Conservation (phyloP, 2,113 vertebrate genomes). For the Pionites leucogaster region DNA sequence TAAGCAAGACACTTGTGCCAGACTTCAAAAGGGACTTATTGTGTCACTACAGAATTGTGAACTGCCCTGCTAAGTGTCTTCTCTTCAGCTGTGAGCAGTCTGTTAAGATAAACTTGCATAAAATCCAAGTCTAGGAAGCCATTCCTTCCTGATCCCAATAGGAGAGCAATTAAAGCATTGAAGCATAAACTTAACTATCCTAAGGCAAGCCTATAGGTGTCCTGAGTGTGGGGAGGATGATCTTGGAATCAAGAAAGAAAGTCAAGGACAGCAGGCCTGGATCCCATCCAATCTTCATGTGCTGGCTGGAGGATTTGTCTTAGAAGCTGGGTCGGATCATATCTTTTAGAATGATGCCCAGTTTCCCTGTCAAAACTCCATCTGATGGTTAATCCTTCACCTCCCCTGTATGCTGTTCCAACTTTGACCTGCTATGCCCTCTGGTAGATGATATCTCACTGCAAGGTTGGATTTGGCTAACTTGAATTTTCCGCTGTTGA, state of each 20-base stretch:
- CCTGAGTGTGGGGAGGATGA: not conserved
- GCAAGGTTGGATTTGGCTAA: not conserved
- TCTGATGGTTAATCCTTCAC: not conserved
- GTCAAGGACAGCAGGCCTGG: not conserved
- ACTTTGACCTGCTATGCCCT: not conserved
- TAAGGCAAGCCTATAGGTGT: not conserved
- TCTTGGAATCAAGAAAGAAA: not conserved
- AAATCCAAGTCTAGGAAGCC: not conserved
- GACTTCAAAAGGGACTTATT: not conserved
- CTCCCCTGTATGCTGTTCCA: not conserved
- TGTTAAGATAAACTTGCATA: not conserved
- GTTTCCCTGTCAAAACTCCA: not conserved
- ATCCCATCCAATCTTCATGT: not conserved
- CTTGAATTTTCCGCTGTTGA: not conserved
- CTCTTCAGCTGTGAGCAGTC: not conserved
- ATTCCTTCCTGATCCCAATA: not conserved
- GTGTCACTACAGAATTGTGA: not conserved
- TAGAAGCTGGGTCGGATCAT: not conserved
- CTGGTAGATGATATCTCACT: not conserved
- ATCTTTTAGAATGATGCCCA: not conserved
- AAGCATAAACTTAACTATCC: not conserved
- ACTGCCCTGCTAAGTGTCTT: not conserved
- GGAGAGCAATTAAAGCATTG: not conserved
- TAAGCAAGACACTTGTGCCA: not conserved
- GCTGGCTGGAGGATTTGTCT: not conserved